Percentiles rank a stretch among this genome's conserved stretches.
Conservation (phyloP, 2,888 invertebrate genomes). For the Dyspetes luteomarginatus region DNA sequence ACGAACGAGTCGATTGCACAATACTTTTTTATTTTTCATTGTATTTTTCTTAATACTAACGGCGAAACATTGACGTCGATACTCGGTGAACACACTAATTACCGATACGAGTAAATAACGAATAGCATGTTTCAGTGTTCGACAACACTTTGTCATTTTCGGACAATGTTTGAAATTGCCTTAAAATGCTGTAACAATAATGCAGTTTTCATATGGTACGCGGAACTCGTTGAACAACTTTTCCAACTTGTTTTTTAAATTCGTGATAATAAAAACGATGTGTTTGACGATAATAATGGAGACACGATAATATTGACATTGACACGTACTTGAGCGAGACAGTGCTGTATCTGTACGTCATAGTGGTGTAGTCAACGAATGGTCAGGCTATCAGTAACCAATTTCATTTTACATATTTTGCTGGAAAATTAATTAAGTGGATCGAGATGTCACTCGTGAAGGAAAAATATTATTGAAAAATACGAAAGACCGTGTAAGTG, state of each 20-base stretch:
- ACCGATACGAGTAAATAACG: neutral
- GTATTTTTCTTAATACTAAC: neutral
- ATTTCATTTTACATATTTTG: neutral
- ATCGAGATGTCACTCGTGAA: no score
- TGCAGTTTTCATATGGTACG: neutral
- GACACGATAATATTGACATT: neutral
- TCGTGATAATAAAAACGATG: neutral
- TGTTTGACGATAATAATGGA: neutral
- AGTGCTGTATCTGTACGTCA: neutral
- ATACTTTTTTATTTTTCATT: neutral
- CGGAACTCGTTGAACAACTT: neutral
- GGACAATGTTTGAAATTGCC: neutral
- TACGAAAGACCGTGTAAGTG: neutral
- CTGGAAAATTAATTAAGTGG: neutral
- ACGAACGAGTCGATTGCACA: slow-evolving; percentile 52
- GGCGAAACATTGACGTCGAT: neutral
- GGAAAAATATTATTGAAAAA: no score
- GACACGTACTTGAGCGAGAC: neutral
- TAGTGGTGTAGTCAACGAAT: neutral
- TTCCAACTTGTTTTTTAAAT: neutral
- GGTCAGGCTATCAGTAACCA: neutral
- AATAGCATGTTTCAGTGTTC: neutral
- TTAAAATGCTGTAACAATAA: neutral
- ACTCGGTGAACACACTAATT: neutral
- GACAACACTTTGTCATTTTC: neutral